These are phyloP conservation scores for Lasioglossum vierecki DNA, from an alignment of 2,888 invertebrate genomes.

Conservation along the genomic window DNA sequence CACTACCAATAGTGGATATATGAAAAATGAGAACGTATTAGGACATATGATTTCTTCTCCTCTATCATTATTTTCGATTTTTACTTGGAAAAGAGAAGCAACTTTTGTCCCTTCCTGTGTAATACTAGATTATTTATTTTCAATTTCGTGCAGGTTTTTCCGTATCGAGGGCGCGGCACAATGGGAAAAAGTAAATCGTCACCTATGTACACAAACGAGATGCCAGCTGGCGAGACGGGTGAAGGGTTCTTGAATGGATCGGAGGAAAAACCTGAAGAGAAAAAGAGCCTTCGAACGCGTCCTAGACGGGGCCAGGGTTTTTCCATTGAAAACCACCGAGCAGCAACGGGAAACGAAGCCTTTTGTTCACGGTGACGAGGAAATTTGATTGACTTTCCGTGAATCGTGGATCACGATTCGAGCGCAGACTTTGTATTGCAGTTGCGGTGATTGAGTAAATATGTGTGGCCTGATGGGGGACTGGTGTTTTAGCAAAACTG, in stretches of 20 bases:
- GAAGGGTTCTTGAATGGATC: conserved; percentile 38
- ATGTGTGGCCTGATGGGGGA: background rate
- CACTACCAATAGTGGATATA: no score
- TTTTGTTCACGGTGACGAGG: background rate
- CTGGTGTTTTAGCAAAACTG: background rate
- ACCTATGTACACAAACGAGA: conserved; percentile 54
- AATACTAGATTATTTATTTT: background rate
- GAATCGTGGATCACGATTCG: background rate
- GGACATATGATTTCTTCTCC: no score
- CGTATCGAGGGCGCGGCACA: background rate
- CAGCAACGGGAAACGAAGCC: background rate
- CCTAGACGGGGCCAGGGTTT: background rate
- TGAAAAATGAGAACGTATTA: no score
- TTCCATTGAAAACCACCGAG: background rate
- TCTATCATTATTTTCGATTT: no score
- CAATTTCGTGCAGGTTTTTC: background rate
- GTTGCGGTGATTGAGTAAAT: background rate
- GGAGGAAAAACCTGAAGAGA: conserved; percentile 42
- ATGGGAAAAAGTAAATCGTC: conserved; percentile 65
- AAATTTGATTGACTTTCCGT: conserved; percentile 8
- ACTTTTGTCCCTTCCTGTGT: no score
- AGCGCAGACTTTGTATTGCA: background rate
- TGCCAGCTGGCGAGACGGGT: conserved; percentile 38
- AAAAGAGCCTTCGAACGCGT: conserved; percentile 31
- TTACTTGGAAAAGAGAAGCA: no score